phyloP scores from a whole-genome alignment of 2,113 vertebrate species.

The Vombatus ursinus region DNA sequence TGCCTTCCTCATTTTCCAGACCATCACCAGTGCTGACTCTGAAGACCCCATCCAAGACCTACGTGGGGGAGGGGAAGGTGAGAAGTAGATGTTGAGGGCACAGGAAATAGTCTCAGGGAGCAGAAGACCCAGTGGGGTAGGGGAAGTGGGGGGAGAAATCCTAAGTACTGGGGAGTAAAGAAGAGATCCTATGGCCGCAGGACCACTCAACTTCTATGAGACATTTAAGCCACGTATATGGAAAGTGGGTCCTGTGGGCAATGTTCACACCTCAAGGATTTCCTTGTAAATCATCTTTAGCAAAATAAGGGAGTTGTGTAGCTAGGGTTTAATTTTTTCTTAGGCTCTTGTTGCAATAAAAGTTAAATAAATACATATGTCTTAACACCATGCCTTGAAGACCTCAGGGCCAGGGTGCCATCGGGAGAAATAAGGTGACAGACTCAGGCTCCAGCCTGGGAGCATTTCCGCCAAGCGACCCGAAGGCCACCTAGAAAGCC shows the following conservation, averaged over 20 bases:
- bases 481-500: not conserved
- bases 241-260: not conserved
- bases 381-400: not conserved
- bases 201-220: not conserved
- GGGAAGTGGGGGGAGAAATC: not conserved
- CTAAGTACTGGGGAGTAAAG: not conserved
- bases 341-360: not conserved
- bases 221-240: not conserved
- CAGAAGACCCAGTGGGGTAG: not conserved
- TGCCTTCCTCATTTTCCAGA: not conserved
- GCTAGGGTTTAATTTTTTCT: not conserved
- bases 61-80: not conserved
- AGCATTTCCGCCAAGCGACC: not conserved
- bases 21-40: not conserved
- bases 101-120: not conserved
- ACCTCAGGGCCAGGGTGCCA: constrained; percentile 20
- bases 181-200: not conserved
- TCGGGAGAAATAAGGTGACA: not conserved
- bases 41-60: no score
- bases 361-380: not conserved
- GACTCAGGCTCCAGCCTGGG: not conserved
- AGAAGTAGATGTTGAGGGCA: not conserved
- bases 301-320: not conserved
- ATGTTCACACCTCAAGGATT: not conserved
- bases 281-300: not conserved